A percentile compares a stretch with the other conserved stretches of the same genome.
Evolutionary conservation across 2,888 invertebrate species (phyloP).

Genomic region (Resseliella maxima): DNA sequence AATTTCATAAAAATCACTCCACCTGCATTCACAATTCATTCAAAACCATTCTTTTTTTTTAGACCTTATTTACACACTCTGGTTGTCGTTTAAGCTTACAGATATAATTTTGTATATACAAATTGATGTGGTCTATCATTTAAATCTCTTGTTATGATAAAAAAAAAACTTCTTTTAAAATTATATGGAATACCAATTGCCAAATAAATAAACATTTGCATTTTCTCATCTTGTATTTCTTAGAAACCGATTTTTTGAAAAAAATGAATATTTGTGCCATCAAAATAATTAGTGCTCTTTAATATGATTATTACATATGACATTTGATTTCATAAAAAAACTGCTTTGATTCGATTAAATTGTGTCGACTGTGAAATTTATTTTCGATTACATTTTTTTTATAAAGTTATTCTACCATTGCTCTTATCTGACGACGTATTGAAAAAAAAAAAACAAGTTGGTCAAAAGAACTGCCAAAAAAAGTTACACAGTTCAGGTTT

Average conservation of each 20-base stretch:
- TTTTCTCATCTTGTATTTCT: neutral
- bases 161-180: neutral
- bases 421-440: neutral
- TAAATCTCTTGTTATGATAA: neutral
- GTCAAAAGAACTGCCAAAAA: neutral
- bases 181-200: neutral
- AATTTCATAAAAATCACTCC: too few species aligned
- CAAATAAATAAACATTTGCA: neutral
- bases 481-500: neutral
- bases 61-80: neutral
- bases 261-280: neutral
- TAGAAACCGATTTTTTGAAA: neutral
- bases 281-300: slow-evolving; percentile 30
- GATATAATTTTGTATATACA: neutral
- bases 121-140: neutral
- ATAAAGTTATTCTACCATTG: neutral
- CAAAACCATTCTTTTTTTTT: neutral
- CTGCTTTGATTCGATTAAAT: neutral
- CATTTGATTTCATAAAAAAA: neutral
- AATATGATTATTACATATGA: neutral
- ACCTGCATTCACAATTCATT: neutral
- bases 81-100: neutral
- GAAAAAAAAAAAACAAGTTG: neutral
- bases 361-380: neutral
- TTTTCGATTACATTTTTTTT: neutral